These are phyloP conservation scores for Cepaea nemoralis DNA, from an alignment of 1,140 invertebrate species.

Conservation along the genomic window DNA sequence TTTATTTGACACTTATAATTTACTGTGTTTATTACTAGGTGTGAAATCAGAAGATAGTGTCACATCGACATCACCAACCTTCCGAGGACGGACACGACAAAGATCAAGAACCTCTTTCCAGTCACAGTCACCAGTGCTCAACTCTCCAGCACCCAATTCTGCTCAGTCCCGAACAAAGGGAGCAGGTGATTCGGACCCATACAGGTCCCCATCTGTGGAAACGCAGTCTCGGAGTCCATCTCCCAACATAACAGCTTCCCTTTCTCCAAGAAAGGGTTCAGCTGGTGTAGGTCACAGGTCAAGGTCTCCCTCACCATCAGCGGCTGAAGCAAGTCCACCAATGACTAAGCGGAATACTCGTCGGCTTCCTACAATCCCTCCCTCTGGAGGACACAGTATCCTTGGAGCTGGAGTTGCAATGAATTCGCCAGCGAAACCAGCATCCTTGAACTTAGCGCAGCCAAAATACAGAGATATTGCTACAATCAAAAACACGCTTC, in stretches of 20 bases:
- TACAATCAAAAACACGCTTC: conserved; percentile 55
- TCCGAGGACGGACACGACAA: conserved; percentile 44
- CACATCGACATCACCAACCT: conserved; percentile 59
- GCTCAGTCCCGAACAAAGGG: conserved; percentile 42
- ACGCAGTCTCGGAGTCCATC: conserved; percentile 83
- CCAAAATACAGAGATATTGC: conserved; percentile 61
- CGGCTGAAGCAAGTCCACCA: conserved; percentile 84
- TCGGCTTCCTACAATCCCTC: neutral
- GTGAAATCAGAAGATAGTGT: conserved; percentile 55
- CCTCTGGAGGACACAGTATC: neutral
- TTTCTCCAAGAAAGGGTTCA: conserved; percentile 70
- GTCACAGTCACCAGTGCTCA: conserved; percentile 57
- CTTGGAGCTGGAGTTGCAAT: neutral
- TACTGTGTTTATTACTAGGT: conserved; percentile 22
- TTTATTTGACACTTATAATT: neutral
- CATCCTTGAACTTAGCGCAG: conserved; percentile 65
- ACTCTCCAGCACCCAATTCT: conserved; percentile 62
- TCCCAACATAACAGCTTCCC: conserved; percentile 79
- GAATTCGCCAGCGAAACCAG: conserved; percentile 58
- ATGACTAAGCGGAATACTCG: conserved; percentile 55
- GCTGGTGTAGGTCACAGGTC: conserved; percentile 73
- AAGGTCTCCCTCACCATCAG: conserved; percentile 71
- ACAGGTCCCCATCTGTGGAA: conserved; percentile 70
- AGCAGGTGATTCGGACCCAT: conserved; percentile 51
- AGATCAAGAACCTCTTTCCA: conserved; percentile 54